phyloP scores from a whole-genome alignment of 1,140 invertebrate genomes.

The Calliphora vicina region DNA sequence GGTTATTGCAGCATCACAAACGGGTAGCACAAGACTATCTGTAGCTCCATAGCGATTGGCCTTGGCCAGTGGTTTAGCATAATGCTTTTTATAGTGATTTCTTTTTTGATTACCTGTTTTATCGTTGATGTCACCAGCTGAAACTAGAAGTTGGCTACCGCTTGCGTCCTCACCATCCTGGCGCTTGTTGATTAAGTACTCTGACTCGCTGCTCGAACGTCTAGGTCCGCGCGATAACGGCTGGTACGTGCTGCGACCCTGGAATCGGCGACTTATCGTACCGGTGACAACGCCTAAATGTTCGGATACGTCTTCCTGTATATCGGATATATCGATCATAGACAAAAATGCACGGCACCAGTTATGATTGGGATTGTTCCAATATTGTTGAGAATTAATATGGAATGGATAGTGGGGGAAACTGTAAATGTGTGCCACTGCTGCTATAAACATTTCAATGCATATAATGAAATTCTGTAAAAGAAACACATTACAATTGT shows the following conservation, averaged over 20 bases:
- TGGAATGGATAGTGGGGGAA: conserved; percentile 90
- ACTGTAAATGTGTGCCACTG: conserved; percentile 93
- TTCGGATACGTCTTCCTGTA: conserved; percentile 89
- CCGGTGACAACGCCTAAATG: conserved; percentile 88
- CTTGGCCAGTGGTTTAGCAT: conserved; percentile 39
- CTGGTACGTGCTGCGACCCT: conserved; percentile 76
- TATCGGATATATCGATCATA: conserved; percentile 96
- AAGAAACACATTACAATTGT: conserved; percentile 26
- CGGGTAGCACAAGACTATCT: conserved; percentile 41
- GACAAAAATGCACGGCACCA: conserved; percentile 74
- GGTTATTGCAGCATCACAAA: conserved; percentile 38
- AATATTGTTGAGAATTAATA: conserved; percentile 63
- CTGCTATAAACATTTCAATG: conserved; percentile 97
- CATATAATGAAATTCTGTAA: conserved; percentile 92
- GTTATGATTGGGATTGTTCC: conserved; percentile 58
- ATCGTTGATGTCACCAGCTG: conserved; percentile 1
- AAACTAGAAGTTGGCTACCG: background rate
- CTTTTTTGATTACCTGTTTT: conserved; percentile 37
- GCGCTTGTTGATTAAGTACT: conserved; percentile 58
- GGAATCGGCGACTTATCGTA: conserved; percentile 75
- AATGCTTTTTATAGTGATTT: conserved; percentile 35
- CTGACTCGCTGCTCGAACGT: conserved; percentile 55
- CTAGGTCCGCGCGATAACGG: conserved; percentile 72
- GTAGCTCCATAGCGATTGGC: conserved; percentile 43
- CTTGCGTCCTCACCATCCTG: conserved; percentile 42